These are phyloP conservation scores for Drosophila pseudotalamancana DNA, from an alignment of 2,888 invertebrate genomes.

Conservation along the genomic window DNA sequence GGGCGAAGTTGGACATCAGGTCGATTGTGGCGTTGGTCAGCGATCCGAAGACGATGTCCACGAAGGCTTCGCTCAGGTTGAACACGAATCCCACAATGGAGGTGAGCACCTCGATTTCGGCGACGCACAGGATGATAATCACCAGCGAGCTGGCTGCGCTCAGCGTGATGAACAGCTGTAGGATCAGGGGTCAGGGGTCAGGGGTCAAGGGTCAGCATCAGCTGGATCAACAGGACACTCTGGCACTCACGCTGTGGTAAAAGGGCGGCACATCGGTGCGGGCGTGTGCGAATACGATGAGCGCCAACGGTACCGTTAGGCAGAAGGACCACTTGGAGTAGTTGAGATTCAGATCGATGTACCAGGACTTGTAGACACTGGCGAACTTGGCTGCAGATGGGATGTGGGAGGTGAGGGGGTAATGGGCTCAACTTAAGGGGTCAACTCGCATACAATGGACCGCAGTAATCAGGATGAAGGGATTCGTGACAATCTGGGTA, in stretches of 20 bases:
- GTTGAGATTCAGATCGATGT: not conserved
- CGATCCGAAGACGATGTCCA: conserved; percentile 41
- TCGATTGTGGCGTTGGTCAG: conserved; percentile 37
- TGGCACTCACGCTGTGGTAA: conserved; percentile 43
- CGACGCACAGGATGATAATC: conserved; percentile 32
- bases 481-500: conserved; percentile 60
- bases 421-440: not conserved
- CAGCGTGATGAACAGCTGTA: conserved; percentile 19
- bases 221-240: not conserved
- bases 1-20: conserved; percentile 28
- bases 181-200: not conserved
- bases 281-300: conserved; percentile 23
- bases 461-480: conserved; percentile 38
- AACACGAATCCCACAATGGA: conserved; percentile 38
- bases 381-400: conserved; percentile 21
- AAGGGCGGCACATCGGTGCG: conserved; percentile 56
- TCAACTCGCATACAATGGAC: conserved; percentile 48
- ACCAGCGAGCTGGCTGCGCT: conserved; percentile 18
- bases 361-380: conserved; percentile 11
- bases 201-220: not conserved
- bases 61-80: conserved; percentile 25
- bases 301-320: conserved; percentile 45
- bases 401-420: not conserved
- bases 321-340: conserved; percentile 38
- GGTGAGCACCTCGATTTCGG: conserved; percentile 43